A percentile compares a stretch with the other conserved stretches of the same genome.
Evolutionary conservation across 1,140 invertebrate genomes (phyloP).

Genomic region (Panulirus ornatus): DNA sequence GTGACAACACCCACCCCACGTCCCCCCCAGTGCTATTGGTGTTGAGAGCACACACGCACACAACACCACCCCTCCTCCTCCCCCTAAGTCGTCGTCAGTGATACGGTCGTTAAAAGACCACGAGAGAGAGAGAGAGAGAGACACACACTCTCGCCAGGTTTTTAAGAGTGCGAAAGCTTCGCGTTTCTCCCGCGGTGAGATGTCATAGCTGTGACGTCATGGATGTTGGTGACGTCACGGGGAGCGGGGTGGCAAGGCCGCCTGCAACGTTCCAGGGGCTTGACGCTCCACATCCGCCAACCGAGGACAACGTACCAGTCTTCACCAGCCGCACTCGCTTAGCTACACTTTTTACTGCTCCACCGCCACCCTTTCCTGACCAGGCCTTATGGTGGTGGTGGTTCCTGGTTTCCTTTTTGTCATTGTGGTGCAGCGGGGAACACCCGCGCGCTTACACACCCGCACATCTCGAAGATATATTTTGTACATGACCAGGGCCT

Average conservation of each 20-base stretch:
- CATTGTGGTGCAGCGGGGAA: not conserved
- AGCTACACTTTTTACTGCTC: constrained; percentile 34
- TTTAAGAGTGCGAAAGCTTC: not conserved
- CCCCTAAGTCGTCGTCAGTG: not conserved
- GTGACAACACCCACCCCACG: not conserved
- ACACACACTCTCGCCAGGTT: too few species aligned
- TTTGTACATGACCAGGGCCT: too few species aligned
- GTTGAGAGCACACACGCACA: too few species aligned
- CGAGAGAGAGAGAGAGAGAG: too few species aligned
- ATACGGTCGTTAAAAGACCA: constrained; percentile 3
- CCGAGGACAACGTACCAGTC: constrained; percentile 40
- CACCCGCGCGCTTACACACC: not conserved
- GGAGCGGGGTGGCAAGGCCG: constrained; percentile 51
- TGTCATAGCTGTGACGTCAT: constrained; percentile 43
- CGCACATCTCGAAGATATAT: too few species aligned
- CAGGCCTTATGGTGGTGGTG: not conserved
- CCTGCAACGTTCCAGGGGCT: constrained; percentile 21
- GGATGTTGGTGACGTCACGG: constrained; percentile 50
- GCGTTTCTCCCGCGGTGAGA: not conserved
- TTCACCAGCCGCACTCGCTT: constrained; percentile 6
- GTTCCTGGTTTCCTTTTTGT: constrained; percentile 18
- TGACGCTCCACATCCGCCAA: constrained; percentile 55
- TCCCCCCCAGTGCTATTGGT: not conserved
- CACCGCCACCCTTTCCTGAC: constrained; percentile 7
- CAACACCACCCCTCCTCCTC: too few species aligned